A percentile compares a stretch with the other conserved stretches of the same genome.
Conservation (phyloP, 2,113 vertebrate genomes). For the Cyphomyrus discorhynchus region DNA sequence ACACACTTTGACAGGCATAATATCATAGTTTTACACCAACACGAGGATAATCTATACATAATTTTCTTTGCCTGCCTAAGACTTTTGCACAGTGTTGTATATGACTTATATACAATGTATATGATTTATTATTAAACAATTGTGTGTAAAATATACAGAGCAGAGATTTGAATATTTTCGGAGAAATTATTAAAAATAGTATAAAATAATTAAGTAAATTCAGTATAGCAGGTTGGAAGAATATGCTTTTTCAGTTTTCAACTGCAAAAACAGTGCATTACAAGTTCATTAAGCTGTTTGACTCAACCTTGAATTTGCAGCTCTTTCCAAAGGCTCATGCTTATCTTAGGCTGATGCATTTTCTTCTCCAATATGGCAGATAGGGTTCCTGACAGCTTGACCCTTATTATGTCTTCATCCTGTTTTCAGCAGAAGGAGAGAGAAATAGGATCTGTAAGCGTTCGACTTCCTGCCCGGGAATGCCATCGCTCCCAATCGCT, state of each 20-base stretch:
- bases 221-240: neutral
- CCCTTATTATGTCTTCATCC: slow-evolving; percentile 40
- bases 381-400: slow-evolving; percentile 6
- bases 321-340: neutral
- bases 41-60: no score
- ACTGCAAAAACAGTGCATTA: neutral
- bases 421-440: slow-evolving; percentile 37
- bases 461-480: slow-evolving; percentile 43
- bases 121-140: no score
- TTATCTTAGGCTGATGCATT: neutral
- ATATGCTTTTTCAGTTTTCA: neutral
- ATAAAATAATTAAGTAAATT: neutral
- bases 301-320: neutral
- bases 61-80: no score
- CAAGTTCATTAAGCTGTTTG: neutral
- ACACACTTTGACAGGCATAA: no score
- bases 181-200: neutral
- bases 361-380: neutral
- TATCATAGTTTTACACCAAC: no score
- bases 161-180: neutral
- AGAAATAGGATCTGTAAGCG: slow-evolving; percentile 30
- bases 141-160: neutral
- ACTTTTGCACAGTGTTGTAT: no score
- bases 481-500: neutral
- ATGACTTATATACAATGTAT: no score